These are phyloP conservation scores for Meles meles DNA, from an alignment of 2,113 vertebrate genomes.

Conservation along the genomic window DNA sequence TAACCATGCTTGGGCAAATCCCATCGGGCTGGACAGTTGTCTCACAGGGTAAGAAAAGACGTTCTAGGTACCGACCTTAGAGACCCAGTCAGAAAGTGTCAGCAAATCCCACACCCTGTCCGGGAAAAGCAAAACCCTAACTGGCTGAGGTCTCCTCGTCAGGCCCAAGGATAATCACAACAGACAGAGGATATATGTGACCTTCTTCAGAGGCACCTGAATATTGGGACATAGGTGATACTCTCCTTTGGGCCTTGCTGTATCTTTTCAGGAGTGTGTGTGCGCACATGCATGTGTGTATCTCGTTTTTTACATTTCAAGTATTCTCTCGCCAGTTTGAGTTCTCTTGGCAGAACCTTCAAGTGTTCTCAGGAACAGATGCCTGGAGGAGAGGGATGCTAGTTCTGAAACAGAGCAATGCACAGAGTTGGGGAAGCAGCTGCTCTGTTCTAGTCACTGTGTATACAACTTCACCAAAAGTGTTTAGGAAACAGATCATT, in stretches of 20 bases:
- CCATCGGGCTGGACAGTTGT: not conserved
- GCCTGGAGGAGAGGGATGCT: constrained; percentile 55
- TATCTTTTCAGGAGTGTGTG: not conserved
- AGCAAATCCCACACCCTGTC: not conserved
- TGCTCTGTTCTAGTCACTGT: constrained; percentile 54
- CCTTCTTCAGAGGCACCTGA: not conserved
- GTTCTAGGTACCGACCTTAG: fast-evolving
- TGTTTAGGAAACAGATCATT: constrained; percentile 60
- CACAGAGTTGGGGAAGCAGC: constrained; percentile 67
- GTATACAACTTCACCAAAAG: constrained; percentile 62
- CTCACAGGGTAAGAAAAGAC: not conserved
- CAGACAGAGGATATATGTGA: not conserved
- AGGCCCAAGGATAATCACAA: not conserved
- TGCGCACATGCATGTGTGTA: not conserved
- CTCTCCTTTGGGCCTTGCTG: not conserved
- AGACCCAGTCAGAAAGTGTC: not conserved
- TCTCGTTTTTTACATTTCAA: constrained; percentile 52
- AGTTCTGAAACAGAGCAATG: constrained; percentile 67
- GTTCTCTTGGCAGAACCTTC: constrained; percentile 57
- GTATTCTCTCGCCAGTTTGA: constrained; percentile 32
- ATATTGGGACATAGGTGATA: not conserved
- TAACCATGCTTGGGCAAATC: not conserved
- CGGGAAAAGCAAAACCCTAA: not conserved
- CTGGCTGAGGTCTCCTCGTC: not conserved
- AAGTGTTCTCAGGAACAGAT: constrained; percentile 50